Conservation (phyloP, 1,140 invertebrate genomes). For the Heliothis virescens region DNA sequence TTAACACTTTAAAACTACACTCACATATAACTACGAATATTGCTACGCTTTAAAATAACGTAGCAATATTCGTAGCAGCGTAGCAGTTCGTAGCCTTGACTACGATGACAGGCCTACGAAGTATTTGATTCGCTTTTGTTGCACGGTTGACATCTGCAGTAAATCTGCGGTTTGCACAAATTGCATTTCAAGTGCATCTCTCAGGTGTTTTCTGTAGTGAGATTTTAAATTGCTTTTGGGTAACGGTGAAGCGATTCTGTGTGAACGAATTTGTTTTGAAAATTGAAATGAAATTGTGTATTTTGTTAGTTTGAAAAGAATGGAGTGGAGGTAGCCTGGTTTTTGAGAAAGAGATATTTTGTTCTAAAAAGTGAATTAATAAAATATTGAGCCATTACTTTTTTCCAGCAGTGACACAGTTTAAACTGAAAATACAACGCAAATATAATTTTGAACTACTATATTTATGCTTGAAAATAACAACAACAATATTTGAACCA, state of each 20-base stretch:
- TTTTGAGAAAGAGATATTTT: too few relatives aligned
- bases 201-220: slow-evolving; percentile 17
- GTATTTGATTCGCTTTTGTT: slow-evolving; percentile 18
- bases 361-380: too few relatives aligned
- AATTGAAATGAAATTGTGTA: neutral
- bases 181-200: slow-evolving; percentile 20
- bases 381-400: too few relatives aligned
- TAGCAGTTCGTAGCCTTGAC: slow-evolving; percentile 18
- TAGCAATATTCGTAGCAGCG: slow-evolving; percentile 12
- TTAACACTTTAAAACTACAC: too few relatives aligned
- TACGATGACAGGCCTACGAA: slow-evolving; percentile 26
- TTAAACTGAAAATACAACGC: too few relatives aligned
- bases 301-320: neutral
- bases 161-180: slow-evolving; percentile 16
- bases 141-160: slow-evolving; percentile 28
- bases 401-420: too few relatives aligned
- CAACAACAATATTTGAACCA: too few relatives aligned
- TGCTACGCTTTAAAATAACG: neutral
- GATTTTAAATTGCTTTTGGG: slow-evolving; percentile 32
- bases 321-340: too few relatives aligned
- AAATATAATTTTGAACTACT: too few relatives aligned
- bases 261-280: slow-evolving; percentile 13
- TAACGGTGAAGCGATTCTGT: neutral
- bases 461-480: too few relatives aligned
- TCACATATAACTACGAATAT: too few relatives aligned